These are phyloP conservation scores for Euzophera pinguis DNA, from an alignment of 2,888 invertebrate species.

Conservation along the genomic window DNA sequence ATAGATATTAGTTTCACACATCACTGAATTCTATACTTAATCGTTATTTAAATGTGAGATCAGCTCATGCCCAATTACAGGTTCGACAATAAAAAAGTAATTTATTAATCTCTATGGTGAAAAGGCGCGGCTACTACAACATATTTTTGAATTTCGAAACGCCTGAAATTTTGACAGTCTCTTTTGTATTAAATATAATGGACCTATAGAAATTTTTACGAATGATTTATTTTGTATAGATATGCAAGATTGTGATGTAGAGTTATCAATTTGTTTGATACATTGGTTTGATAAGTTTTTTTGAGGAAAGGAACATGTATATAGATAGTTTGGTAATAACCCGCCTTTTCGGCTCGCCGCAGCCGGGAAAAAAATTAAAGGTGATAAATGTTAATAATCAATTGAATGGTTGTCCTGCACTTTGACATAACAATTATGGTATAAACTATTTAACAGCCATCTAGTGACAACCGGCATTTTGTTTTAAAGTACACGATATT, in stretches of 20 bases:
- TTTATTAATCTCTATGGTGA: conserved; percentile 19
- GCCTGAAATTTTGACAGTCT: conserved; percentile 46
- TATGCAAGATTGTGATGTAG: conserved; percentile 25
- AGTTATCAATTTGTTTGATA: conserved; percentile 14
- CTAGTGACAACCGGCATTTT: conserved; percentile 14
- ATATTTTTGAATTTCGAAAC: conserved; percentile 44
- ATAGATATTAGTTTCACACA: not conserved
- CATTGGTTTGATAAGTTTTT: conserved; percentile 4
- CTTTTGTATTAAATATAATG: conserved; percentile 31
- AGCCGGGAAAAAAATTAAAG: no score
- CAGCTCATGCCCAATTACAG: conserved; percentile 39
- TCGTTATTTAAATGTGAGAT: conserved; percentile 23
- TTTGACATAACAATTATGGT: conserved; percentile 2
- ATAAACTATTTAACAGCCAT: conserved; percentile 6
- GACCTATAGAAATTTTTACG: conserved; percentile 32
- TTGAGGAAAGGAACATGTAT: no score
- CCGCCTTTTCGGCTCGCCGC: no score
- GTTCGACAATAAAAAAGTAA: conserved; percentile 30
- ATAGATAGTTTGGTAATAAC: no score
- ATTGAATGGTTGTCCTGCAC: not conserved
- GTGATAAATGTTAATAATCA: not conserved
- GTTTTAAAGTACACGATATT: not conserved
- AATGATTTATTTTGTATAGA: conserved; percentile 44
- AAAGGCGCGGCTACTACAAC: conserved; percentile 38
- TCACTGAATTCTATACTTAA: not conserved